phyloP scores from a whole-genome alignment of 2,888 invertebrate species.

The Cosmopolites sordidus region DNA sequence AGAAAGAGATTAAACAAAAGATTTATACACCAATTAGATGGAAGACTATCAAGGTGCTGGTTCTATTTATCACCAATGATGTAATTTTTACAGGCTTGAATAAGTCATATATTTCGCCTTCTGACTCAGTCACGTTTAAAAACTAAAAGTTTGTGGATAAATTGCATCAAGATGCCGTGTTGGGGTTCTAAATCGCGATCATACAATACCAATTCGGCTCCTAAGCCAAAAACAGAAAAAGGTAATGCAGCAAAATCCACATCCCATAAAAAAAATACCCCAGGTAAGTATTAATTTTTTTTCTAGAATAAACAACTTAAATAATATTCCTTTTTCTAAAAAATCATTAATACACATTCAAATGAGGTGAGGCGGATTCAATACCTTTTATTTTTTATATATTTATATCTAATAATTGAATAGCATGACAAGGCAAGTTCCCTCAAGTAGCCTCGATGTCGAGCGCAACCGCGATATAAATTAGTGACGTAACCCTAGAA shows the following conservation, averaged over 20 bases:
- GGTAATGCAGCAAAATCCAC: background rate
- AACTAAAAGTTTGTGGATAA: background rate
- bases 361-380: too few species aligned
- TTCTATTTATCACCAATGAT: background rate
- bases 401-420: background rate
- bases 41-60: background rate
- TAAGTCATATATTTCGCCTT: background rate
- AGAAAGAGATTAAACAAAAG: background rate
- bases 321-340: background rate
- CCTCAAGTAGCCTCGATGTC: background rate
- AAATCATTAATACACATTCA: too few species aligned
- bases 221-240: background rate
- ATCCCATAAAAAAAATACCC: background rate
- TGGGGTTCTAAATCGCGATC: background rate
- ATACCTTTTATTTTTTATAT: too few species aligned
- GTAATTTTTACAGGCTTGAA: slow-evolving; percentile 1
- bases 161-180: slow-evolving; percentile 2
- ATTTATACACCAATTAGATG: background rate
- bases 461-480: slow-evolving; percentile 12
- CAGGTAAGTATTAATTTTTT: background rate
- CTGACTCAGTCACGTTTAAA: background rate
- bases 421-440: slow-evolving; percentile 5
- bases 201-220: background rate
- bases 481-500: background rate
- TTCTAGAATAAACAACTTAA: background rate